phyloP scores from a whole-genome alignment of 2,113 vertebrate genomes.

The Myanophis thanlyinensis region DNA sequence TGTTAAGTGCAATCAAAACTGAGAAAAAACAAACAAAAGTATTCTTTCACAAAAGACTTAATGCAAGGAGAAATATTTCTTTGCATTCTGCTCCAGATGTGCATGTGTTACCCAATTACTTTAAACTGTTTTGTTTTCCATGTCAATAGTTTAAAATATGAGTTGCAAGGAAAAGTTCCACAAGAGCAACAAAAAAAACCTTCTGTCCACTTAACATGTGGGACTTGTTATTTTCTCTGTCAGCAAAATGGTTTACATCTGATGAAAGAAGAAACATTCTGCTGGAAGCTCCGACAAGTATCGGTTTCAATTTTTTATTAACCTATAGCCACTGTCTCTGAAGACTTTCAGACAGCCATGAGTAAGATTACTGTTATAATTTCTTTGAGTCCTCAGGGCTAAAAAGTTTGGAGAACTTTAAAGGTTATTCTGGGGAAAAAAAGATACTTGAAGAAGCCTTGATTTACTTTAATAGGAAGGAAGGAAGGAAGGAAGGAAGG shows the following conservation, averaged over 20 bases:
- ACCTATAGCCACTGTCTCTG: slow-evolving; percentile 62
- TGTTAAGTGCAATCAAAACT: neutral
- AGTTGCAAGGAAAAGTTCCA: slow-evolving; percentile 19
- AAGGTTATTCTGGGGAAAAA: slow-evolving; percentile 65
- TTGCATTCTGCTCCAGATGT: neutral
- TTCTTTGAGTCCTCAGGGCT: slow-evolving; percentile 62
- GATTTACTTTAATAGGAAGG: slow-evolving; percentile 59
- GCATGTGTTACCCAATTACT: neutral
- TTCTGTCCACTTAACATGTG: slow-evolving; percentile 51
- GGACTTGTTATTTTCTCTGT: slow-evolving; percentile 46
- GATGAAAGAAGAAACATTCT: slow-evolving; percentile 46
- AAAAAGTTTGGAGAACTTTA: slow-evolving; percentile 64
- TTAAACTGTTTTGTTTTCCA: neutral
- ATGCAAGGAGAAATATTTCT: neutral
- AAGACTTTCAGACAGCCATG: slow-evolving; percentile 54
- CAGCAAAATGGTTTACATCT: slow-evolving; percentile 54
- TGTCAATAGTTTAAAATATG: neutral
- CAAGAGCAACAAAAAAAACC: neutral
- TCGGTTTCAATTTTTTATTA: slow-evolving; percentile 72
- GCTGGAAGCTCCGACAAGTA: slow-evolving; percentile 53
- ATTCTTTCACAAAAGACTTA: neutral
- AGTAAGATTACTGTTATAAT: slow-evolving; percentile 69
- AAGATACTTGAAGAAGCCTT: slow-evolving; percentile 31
- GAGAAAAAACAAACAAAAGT: neutral
- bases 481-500: slow-evolving; percentile 26